These are phyloP conservation scores for Ceyx melanurus DNA, from an alignment of 2,113 vertebrate species.

Conservation along the genomic window DNA sequence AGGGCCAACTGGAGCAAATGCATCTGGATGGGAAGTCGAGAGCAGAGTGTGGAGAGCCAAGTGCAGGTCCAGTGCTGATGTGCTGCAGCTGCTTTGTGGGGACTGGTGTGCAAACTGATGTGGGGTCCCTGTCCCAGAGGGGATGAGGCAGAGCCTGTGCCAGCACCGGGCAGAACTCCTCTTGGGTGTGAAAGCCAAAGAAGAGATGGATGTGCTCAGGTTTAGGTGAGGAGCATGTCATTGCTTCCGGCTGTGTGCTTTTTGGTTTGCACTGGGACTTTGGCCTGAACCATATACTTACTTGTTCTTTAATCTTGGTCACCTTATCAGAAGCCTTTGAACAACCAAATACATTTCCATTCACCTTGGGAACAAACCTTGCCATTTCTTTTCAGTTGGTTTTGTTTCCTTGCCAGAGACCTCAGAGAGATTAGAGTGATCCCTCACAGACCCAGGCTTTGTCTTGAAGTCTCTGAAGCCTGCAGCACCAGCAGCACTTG, in stretches of 20 bases:
- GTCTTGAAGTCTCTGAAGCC: not conserved
- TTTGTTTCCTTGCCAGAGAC: conserved; percentile 2
- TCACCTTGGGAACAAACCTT: not conserved
- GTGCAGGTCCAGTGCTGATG: fast-evolving
- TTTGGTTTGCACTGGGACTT: not conserved
- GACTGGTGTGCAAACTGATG: too few species aligned
- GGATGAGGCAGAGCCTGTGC: not conserved
- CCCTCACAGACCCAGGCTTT: not conserved
- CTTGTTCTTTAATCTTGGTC: conserved; percentile 17
- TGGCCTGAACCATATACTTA: not conserved
- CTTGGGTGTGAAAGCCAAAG: not conserved
- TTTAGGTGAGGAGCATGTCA: fast-evolving
- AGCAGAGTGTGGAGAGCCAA: fast-evolving
- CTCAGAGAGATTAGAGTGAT: not conserved
- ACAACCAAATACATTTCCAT: not conserved
- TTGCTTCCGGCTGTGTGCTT: not conserved
- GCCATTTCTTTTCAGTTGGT: not conserved
- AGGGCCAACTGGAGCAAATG: not conserved
- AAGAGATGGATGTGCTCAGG: not conserved
- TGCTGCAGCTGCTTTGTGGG: not conserved
- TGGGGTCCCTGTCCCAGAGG: not conserved
- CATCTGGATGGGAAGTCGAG: fast-evolving
- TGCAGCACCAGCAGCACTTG: not conserved
- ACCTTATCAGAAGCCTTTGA: conserved; percentile 37
- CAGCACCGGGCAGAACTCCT: not conserved